A percentile compares a stretch with the other conserved stretches of the same genome.
Evolutionary conservation across 35 echinoderm and acorn worm species (phyloP).

Genomic region (Nesometra sesokonis): DNA sequence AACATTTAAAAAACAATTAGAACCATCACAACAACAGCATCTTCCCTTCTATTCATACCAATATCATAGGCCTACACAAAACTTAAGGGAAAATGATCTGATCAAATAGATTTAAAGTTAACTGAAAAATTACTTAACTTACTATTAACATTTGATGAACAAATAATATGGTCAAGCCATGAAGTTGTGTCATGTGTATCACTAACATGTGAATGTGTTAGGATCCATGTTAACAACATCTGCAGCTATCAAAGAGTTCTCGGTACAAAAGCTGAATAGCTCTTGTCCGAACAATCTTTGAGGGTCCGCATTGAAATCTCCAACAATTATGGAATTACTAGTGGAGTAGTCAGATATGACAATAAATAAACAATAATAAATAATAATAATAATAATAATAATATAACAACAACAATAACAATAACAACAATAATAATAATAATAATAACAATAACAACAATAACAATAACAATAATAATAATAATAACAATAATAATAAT

Average conservation of each 20-base stretch:
- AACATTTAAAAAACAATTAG: not conserved
- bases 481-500: no score
- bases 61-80: not conserved
- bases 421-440: no score
- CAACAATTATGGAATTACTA: not conserved
- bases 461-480: no score
- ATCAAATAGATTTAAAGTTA: not conserved
- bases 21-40: not conserved
- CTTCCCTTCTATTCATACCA: not conserved
- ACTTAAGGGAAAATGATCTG: not conserved
- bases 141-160: not conserved
- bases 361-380: no score
- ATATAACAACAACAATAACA: no score
- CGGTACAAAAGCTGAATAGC: not conserved
- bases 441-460: no score
- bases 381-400: no score
- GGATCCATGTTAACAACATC: not conserved
- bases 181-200: not conserved
- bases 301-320: not conserved
- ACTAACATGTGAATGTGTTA: not conserved
- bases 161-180: not conserved
- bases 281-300: not conserved
- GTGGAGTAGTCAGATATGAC: not conserved
- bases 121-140: not conserved
- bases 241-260: not conserved